Percentiles rank a stretch among this genome's conserved stretches.
Evolutionary conservation across 2,797 vertebrate genomes (phyloP).

Genomic region (Alfaro cultratus): DNA sequence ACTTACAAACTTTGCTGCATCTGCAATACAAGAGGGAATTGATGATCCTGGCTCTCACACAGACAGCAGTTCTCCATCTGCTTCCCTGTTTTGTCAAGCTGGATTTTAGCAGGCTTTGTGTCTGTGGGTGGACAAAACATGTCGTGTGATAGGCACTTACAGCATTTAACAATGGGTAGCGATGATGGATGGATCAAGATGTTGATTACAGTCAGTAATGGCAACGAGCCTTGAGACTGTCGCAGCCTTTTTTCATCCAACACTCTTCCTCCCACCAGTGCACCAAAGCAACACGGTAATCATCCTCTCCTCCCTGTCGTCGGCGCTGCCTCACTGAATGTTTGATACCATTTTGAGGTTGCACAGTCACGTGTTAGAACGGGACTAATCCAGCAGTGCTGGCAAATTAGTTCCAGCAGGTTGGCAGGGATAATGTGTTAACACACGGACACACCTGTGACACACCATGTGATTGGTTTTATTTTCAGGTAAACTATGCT

Average conservation of each 20-base stretch:
- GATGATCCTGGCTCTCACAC: not conserved
- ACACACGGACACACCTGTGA: not conserved
- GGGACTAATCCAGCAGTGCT: slow-evolving; percentile 6
- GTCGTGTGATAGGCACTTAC: slow-evolving; percentile 37
- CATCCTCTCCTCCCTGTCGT: slow-evolving; percentile 24
- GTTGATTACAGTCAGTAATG: slow-evolving; percentile 55
- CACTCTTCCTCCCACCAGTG: slow-evolving; percentile 42
- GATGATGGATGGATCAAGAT: slow-evolving; percentile 65
- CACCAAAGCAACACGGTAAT: slow-evolving; percentile 50
- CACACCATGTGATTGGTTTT: not conserved
- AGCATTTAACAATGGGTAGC: slow-evolving; percentile 41
- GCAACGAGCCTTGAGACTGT: slow-evolving; percentile 26
- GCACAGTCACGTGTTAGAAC: slow-evolving; percentile 7
- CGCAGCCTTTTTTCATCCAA: slow-evolving; percentile 26
- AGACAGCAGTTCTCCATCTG: slow-evolving; percentile 13
- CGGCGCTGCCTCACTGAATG: slow-evolving; percentile 23
- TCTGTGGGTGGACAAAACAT: slow-evolving; percentile 44
- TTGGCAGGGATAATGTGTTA: slow-evolving; percentile 10
- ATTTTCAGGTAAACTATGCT: not conserved
- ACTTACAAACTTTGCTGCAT: not conserved
- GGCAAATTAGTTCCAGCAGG: slow-evolving; percentile 22
- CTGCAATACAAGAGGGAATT: not conserved
- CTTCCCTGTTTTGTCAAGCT: slow-evolving; percentile 10
- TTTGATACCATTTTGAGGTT: slow-evolving; percentile 31
- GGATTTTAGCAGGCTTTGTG: slow-evolving; percentile 30